Evolutionary conservation across 35 echinoderm and acorn worm genomes (phyloP).

Genomic region (Apostichopus parvimensis): DNA sequence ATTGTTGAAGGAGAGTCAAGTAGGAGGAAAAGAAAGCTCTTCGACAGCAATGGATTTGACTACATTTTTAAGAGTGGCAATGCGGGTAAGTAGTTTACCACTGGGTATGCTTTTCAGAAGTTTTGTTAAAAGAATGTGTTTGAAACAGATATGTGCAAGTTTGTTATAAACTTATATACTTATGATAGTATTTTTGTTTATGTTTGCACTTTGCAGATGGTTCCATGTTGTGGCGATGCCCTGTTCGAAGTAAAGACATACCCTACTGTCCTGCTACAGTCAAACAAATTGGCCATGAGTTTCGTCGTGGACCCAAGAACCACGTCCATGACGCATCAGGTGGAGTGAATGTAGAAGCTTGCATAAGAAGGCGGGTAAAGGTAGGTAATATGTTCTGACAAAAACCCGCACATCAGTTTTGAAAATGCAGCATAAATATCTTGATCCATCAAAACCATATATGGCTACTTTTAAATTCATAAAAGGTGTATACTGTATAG

Average conservation of each 20-base stretch:
- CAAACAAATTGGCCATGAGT: not conserved
- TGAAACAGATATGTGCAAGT: not conserved
- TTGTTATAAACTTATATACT: no score
- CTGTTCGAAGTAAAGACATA: not conserved
- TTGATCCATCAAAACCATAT: no score
- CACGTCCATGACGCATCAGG: constrained; percentile 17
- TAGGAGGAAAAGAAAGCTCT: not conserved
- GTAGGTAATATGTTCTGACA: not conserved
- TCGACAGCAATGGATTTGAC: not conserved
- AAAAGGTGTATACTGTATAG: no score
- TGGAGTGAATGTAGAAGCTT: not conserved
- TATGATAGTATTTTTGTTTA: not conserved
- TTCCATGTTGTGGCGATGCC: constrained; percentile 7
- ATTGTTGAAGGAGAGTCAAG: constrained; percentile 1
- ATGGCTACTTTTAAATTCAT: no score
- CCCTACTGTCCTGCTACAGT: constrained; percentile 18
- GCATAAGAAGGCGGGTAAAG: not conserved
- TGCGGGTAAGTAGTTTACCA: not conserved
- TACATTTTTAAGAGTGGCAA: constrained; percentile 12
- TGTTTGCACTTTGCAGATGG: not conserved
- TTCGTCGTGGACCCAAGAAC: not conserved
- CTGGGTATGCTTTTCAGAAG: not conserved
- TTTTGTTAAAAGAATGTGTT: not conserved
- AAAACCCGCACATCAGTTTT: no score
- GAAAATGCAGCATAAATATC: no score